These are phyloP conservation scores for Stenodera caucasica DNA, from an alignment of 2,888 invertebrate species.

Conservation along the genomic window DNA sequence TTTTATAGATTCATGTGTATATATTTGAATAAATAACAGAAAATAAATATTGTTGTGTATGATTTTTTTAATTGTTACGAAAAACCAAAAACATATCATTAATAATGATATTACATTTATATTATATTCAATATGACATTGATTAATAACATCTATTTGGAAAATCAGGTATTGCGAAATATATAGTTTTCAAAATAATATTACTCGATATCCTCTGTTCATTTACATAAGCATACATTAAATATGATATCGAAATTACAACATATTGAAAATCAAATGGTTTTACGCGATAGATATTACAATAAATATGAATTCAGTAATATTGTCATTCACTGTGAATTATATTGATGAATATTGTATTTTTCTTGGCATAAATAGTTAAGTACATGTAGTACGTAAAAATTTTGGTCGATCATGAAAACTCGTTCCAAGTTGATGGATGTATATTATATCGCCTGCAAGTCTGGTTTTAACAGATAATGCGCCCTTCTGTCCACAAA, in stretches of 20 bases:
- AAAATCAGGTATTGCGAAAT: conserved; percentile 42
- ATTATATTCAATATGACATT: conserved; percentile 45
- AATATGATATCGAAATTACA: conserved; percentile 25
- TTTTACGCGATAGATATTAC: too few species aligned
- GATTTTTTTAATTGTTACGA: conserved; percentile 14
- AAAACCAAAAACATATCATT: conserved; percentile 41
- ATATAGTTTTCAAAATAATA: conserved; percentile 31
- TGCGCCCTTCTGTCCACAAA: conserved; percentile 39
- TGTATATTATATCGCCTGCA: conserved; percentile 43
- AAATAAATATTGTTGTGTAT: conserved; percentile 13
- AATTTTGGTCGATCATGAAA: conserved; percentile 28
- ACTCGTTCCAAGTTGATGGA: conserved; percentile 36
- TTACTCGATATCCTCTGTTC: conserved; percentile 14
- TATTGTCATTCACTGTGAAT: too few species aligned
- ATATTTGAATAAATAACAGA: background rate
- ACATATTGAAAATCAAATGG: conserved; percentile 16
- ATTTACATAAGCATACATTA: conserved; percentile 15
- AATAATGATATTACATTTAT: conserved; percentile 46
- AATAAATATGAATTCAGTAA: too few species aligned
- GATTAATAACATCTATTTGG: conserved; percentile 44
- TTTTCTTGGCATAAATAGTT: too few species aligned
- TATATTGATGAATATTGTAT: too few species aligned
- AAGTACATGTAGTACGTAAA: conserved; percentile 27
- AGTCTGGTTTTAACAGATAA: conserved; percentile 46
- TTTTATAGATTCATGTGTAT: too few species aligned